Percentiles rank a stretch among this genome's conserved stretches.
These are phyloP conservation scores for Cecropterus lyciades DNA, from an alignment of 1,140 invertebrate genomes.

Conservation along the genomic window DNA sequence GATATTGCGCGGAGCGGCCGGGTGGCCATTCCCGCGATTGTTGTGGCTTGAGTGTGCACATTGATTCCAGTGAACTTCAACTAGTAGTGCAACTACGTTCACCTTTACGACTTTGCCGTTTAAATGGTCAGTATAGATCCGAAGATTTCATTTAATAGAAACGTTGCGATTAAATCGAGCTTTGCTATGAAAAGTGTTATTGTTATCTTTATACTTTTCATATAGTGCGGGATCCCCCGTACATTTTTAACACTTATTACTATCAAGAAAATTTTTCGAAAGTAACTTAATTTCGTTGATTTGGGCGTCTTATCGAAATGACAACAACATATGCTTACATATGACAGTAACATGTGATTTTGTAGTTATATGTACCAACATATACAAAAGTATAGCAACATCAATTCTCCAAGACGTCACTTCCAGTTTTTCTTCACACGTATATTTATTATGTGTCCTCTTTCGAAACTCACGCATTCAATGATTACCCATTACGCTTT, in stretches of 20 bases:
- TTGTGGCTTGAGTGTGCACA: slow-evolving; percentile 58
- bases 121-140: not conserved
- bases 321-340: too few species aligned
- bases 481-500: slow-evolving; percentile 58
- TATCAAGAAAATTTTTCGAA: too few species aligned
- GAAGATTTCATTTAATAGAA: slow-evolving; percentile 3
- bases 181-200: not conserved
- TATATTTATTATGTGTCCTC: slow-evolving; percentile 37
- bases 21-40: slow-evolving; percentile 72
- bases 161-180: not conserved
- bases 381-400: too few species aligned
- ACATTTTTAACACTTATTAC: too few species aligned
- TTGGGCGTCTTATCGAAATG: too few species aligned
- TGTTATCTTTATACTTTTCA: not conserved
- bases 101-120: slow-evolving; percentile 7
- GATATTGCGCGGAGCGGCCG: slow-evolving; percentile 75
- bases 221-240: too few species aligned
- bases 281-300: too few species aligned
- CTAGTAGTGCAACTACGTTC: slow-evolving; percentile 1
- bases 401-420: too few species aligned
- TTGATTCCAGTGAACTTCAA: slow-evolving; percentile 57
- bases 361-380: too few species aligned
- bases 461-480: slow-evolving; percentile 46
- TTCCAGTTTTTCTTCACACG: not conserved
- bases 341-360: too few species aligned